phyloP scores from a whole-genome alignment of 1,140 invertebrate genomes.

The Eurosta solidaginis region DNA sequence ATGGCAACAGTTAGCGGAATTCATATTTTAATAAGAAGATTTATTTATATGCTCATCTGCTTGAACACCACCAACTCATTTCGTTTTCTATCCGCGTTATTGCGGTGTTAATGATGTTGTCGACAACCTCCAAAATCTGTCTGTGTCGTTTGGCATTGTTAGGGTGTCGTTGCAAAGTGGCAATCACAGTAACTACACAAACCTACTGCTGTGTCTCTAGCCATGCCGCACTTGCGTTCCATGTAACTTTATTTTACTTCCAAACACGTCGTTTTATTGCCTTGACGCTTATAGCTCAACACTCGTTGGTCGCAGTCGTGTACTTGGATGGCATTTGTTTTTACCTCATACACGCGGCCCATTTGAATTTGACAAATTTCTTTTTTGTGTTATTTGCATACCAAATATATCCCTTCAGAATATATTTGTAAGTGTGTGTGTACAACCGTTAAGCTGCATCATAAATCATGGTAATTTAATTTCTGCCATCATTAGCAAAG shows the following conservation, averaged over 20 bases:
- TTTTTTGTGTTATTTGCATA: slow-evolving; percentile 15
- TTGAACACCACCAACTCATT: not conserved
- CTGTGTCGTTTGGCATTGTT: not conserved
- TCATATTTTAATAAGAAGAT: not conserved
- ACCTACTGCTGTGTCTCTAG: not conserved
- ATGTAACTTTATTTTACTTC: not conserved
- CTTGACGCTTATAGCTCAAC: not conserved
- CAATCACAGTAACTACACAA: not conserved
- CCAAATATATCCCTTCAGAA: not conserved
- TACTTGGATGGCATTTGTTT: slow-evolving; percentile 1
- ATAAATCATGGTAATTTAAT: slow-evolving; percentile 24
- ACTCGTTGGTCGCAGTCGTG: not conserved
- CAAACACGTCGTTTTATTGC: not conserved
- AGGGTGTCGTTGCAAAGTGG: slow-evolving; percentile 15
- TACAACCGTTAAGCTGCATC: not conserved
- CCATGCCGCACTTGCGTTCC: not conserved
- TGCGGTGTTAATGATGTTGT: slow-evolving; percentile 57
- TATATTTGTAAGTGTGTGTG: not conserved
- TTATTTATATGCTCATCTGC: slow-evolving; percentile 11
- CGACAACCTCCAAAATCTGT: slow-evolving; percentile 47
- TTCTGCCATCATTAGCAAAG: slow-evolving; percentile 23
- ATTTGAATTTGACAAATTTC: slow-evolving; percentile 27
- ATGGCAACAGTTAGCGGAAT: not conserved
- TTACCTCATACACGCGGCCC: not conserved
- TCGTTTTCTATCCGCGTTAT: slow-evolving; percentile 52